Percentiles rank a stretch among this genome's conserved stretches.
Conservation (phyloP, 2,113 vertebrate genomes). For the Nycticebus coucang region DNA sequence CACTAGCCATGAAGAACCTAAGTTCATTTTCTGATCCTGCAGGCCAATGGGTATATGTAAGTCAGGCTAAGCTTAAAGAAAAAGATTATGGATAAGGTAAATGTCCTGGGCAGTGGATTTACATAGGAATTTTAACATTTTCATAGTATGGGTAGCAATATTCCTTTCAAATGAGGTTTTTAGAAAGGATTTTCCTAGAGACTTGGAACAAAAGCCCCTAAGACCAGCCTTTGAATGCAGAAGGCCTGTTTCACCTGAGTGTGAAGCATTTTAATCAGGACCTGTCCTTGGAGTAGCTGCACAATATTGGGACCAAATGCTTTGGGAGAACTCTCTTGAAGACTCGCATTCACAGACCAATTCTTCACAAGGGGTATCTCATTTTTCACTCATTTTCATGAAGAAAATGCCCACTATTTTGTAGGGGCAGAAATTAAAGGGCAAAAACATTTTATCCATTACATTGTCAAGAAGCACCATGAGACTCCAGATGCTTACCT, state of each 20-base stretch:
- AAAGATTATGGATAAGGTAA: not conserved
- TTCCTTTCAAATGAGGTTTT: constrained; percentile 26
- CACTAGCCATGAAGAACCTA: not conserved
- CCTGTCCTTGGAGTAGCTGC: not conserved
- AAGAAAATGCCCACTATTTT: constrained; percentile 5
- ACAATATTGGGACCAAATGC: not conserved
- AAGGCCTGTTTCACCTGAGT: not conserved
- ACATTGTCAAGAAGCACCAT: not conserved
- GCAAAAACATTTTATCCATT: not conserved
- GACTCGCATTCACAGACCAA: not conserved
- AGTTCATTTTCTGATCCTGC: not conserved
- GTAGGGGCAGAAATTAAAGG: constrained; percentile 12
- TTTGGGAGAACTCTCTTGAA: not conserved
- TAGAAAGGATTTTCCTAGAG: not conserved
- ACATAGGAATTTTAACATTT: not conserved
- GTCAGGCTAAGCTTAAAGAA: not conserved
- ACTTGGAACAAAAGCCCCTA: not conserved
- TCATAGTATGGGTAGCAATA: not conserved
- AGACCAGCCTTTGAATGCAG: not conserved
- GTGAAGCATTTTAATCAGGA: not conserved
- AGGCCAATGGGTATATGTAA: not conserved
- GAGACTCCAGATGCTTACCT: not conserved
- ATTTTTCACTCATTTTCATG: constrained; percentile 47
- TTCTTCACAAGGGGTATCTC: not conserved
- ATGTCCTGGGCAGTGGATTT: not conserved